Conservation (phyloP, 53 echinoderm and acorn worm species). For the Temnopleurus reevesii region DNA sequence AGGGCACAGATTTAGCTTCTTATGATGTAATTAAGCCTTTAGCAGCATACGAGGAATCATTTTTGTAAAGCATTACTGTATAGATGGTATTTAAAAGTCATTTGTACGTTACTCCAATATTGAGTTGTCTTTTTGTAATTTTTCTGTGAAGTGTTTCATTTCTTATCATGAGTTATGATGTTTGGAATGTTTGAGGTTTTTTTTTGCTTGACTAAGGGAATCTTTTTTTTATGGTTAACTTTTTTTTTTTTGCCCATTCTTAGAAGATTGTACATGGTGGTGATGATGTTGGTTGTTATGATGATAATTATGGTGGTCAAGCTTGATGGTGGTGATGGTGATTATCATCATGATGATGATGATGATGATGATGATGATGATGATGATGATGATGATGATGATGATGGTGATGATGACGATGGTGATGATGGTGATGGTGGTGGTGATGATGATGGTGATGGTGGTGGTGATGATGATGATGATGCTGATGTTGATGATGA, state of each 20-base stretch:
- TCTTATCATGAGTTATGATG: background rate
- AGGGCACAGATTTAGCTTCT: background rate
- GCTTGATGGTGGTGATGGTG: too few relatives aligned
- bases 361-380: too few relatives aligned
- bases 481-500: too few relatives aligned
- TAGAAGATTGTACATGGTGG: background rate
- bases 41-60: background rate
- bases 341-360: too few relatives aligned
- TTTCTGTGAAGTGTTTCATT: background rate
- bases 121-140: background rate
- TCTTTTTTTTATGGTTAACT: background rate
- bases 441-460: background rate
- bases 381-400: too few relatives aligned
- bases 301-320: background rate
- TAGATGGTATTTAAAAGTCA: slow-evolving; percentile 58
- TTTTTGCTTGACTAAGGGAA: background rate
- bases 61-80: slow-evolving; percentile 52
- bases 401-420: too few relatives aligned
- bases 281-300: background rate
- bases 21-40: background rate
- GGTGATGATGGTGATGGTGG: background rate
- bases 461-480: background rate
- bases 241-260: too few relatives aligned
- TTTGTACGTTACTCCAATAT: slow-evolving; percentile 32
- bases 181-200: background rate